These are phyloP conservation scores for Oreortyx pictus DNA, from an alignment of 2,797 vertebrate species.

Conservation along the genomic window DNA sequence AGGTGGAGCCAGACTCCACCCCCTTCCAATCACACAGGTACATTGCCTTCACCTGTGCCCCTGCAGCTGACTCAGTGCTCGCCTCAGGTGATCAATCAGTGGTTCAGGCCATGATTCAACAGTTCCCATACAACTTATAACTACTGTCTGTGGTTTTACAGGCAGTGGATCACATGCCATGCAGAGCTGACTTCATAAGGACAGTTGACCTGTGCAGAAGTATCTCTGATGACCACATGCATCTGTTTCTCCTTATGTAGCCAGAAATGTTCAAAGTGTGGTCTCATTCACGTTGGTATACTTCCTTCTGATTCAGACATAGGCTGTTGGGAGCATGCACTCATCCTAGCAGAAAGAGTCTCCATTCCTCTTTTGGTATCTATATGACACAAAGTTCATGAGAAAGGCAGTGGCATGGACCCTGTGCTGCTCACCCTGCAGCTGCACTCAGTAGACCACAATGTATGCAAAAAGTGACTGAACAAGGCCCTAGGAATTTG, in stretches of 20 bases:
- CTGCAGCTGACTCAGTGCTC: too few relatives aligned
- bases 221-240: neutral
- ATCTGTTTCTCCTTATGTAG: neutral
- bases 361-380: neutral
- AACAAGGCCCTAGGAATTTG: neutral
- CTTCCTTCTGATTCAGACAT: neutral
- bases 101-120: too few relatives aligned
- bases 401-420: neutral
- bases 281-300: neutral
- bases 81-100: too few relatives aligned
- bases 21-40: too few relatives aligned
- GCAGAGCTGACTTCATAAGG: neutral
- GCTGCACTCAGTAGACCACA: neutral
- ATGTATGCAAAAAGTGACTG: neutral
- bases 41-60: too few relatives aligned
- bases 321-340: neutral
- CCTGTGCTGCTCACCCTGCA: neutral
- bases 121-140: neutral
- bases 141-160: neutral
- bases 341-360: neutral
- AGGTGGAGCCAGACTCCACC: too few relatives aligned
- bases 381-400: neutral
- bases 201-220: neutral
- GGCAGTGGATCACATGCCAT: neutral
- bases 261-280: neutral